Conservation (phyloP, 2,113 vertebrate species). For the Podarcis raffonei region DNA sequence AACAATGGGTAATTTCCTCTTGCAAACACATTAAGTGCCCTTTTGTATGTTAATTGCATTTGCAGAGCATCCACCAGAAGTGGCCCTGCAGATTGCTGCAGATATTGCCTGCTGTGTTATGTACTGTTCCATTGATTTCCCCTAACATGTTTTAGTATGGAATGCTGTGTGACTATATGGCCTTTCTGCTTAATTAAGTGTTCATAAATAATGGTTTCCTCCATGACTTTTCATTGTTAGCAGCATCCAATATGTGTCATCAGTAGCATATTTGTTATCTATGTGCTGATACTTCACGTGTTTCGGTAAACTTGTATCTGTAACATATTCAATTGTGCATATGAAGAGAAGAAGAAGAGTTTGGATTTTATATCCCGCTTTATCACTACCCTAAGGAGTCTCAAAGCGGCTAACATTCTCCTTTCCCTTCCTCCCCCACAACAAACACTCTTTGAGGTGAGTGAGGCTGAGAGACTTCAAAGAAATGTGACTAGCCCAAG, state of each 20-base stretch:
- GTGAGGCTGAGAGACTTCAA: too few species aligned
- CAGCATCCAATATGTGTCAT: neutral
- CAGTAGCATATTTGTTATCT: neutral
- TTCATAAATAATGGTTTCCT: neutral
- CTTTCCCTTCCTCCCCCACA: too few species aligned
- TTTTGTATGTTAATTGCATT: neutral
- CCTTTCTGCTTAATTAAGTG: constrained; percentile 12
- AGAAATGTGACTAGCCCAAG: too few species aligned
- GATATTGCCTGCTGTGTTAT: neutral
- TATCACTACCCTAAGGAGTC: too few species aligned
- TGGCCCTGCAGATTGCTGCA: neutral
- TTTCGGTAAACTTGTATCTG: neutral
- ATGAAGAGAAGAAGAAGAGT: too few species aligned
- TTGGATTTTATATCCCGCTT: too few species aligned
- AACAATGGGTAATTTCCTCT: neutral
- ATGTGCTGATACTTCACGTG: neutral
- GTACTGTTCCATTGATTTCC: neutral
- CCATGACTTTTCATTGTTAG: neutral
- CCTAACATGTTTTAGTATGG: neutral
- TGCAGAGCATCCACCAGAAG: neutral
- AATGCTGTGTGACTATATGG: neutral
- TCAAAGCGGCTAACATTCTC: too few species aligned
- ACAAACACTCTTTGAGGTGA: too few species aligned
- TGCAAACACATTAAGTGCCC: neutral
- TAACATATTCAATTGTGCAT: neutral